Evolutionary conservation across 2,113 vertebrate species (phyloP).

Genomic region (Engystomops pustulosus): DNA sequence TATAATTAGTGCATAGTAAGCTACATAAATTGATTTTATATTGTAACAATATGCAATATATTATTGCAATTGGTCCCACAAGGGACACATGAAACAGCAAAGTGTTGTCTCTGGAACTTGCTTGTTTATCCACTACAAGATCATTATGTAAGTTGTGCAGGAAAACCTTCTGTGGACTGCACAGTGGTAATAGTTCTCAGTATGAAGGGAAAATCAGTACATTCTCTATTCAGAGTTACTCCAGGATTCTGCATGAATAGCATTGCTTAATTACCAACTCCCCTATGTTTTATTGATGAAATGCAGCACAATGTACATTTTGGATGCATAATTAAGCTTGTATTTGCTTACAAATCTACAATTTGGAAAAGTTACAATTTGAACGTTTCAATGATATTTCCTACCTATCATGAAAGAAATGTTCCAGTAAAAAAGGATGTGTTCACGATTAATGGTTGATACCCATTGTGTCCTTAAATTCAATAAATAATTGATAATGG

Average conservation of each 20-base stretch:
- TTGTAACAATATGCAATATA: conserved; percentile 17
- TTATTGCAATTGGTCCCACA: conserved; percentile 2
- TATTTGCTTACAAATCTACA: neutral
- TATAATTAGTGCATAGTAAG: conserved; percentile 22
- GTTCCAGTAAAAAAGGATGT: neutral
- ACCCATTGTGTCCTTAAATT: no score
- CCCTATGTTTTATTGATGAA: neutral
- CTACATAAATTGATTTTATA: conserved; percentile 13
- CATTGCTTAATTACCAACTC: conserved; percentile 1
- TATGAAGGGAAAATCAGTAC: neutral
- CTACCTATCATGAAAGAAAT: neutral
- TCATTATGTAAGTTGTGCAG: conserved; percentile 6
- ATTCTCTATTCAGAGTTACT: neutral
- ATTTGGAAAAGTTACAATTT: neutral
- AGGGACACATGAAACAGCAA: conserved; percentile 12
- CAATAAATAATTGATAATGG: no score
- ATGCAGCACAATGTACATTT: neutral
- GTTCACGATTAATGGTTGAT: no score
- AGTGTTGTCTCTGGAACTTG: neutral
- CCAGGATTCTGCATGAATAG: neutral
- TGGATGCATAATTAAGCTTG: neutral
- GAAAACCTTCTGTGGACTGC: neutral
- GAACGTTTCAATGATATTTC: neutral
- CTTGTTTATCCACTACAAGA: conserved; percentile 25
- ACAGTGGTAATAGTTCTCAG: neutral